Evolutionary conservation across 2,888 invertebrate species (phyloP).

Genomic region (Biston stratarius): DNA sequence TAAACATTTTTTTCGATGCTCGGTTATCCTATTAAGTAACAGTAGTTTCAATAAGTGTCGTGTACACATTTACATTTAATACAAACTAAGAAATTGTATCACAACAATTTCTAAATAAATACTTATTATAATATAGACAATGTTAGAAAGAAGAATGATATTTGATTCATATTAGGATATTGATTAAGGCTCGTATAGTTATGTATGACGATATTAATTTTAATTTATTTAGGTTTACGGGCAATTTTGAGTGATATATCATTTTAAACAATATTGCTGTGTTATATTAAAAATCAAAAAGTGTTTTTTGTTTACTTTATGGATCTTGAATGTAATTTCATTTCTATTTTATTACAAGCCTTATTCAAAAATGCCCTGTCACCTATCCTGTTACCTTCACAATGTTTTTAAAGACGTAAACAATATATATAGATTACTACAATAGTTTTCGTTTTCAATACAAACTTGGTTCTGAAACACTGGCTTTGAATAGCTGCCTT

Average conservation of each 20-base stretch:
- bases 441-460: constrained; percentile 10
- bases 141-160: constrained; percentile 67
- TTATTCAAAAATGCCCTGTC: constrained; percentile 19
- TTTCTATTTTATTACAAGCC: constrained; percentile 8
- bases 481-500: constrained; percentile 29
- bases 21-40: neutral
- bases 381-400: constrained; percentile 17
- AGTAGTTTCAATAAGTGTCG: constrained; percentile 22
- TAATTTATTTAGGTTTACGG: constrained; percentile 10
- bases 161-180: constrained; percentile 41
- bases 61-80: constrained; percentile 45
- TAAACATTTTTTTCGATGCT: constrained; percentile 11
- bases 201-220: constrained; percentile 13
- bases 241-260: constrained; percentile 15
- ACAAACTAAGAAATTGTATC: constrained; percentile 53
- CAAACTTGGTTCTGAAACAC: constrained; percentile 28
- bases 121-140: constrained; percentile 78
- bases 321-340: constrained; percentile 24
- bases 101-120: constrained; percentile 71
- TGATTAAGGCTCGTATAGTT: constrained; percentile 17
- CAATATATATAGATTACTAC: constrained; percentile 16
- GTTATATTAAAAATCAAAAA: neutral
- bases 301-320: constrained; percentile 6
- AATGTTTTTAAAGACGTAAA: constrained; percentile 10
- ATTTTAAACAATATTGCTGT: too few species aligned